phyloP scores from a whole-genome alignment of 2,888 invertebrate species.

The Achlya flavicornis region DNA sequence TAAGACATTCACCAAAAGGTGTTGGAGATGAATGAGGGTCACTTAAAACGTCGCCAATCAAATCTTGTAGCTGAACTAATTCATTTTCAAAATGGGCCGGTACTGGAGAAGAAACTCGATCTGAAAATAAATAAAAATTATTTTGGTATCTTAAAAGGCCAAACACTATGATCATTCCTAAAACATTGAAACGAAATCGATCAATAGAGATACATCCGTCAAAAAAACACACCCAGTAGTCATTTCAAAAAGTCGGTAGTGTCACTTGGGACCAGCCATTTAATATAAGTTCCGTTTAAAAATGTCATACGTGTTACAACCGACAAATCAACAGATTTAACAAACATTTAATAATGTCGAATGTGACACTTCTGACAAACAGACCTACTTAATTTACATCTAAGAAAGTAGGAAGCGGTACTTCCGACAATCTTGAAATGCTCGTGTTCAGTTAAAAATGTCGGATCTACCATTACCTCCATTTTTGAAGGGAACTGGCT shows the following conservation, averaged over 20 bases:
- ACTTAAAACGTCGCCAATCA: slow-evolving; percentile 16
- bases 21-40: slow-evolving; percentile 14
- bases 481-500: slow-evolving; percentile 16
- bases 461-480: slow-evolving; percentile 17
- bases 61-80: slow-evolving; percentile 17
- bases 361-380: slow-evolving; percentile 15
- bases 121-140: slow-evolving; percentile 18
- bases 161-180: slow-evolving; percentile 14
- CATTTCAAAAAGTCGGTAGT: slow-evolving; percentile 17
- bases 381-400: slow-evolving; percentile 14
- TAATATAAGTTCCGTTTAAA: slow-evolving; percentile 16
- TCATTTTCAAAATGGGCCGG: slow-evolving; percentile 16
- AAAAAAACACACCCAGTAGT: slow-evolving; percentile 16
- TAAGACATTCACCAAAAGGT: slow-evolving; percentile 16
- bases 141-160: slow-evolving; percentile 15
- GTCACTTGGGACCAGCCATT: slow-evolving; percentile 14
- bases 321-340: slow-evolving; percentile 13
- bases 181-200: slow-evolving; percentile 16
- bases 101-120: slow-evolving; percentile 16
- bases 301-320: slow-evolving; percentile 13
- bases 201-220: slow-evolving; percentile 16
- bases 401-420: neutral
- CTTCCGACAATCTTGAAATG: slow-evolving; percentile 14
- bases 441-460: slow-evolving; percentile 15
- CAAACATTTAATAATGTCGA: slow-evolving; percentile 15